A percentile compares a stretch with the other conserved stretches of the same genome.
These are phyloP conservation scores for Carettochelys insculpta DNA, from an alignment of 2,113 vertebrate genomes.

Conservation along the genomic window DNA sequence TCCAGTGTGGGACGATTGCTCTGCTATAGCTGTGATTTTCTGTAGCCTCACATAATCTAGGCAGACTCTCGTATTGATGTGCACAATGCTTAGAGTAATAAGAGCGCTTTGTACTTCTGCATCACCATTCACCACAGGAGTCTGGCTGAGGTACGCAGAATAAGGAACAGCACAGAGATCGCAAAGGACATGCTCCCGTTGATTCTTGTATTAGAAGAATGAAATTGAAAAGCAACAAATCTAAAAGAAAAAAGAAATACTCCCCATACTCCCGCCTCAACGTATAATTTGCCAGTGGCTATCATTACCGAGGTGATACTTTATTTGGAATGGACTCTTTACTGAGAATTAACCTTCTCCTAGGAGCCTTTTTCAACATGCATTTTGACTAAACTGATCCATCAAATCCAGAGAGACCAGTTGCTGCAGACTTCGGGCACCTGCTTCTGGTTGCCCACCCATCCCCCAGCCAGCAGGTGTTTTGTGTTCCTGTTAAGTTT, in stretches of 20 bases:
- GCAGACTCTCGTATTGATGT: not conserved
- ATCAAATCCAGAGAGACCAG: not conserved
- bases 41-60: not conserved
- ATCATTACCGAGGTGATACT: not conserved
- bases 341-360: not conserved
- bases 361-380: not conserved
- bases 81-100: not conserved
- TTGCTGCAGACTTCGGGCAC: not conserved
- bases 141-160: not conserved
- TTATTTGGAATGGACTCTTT: not conserved
- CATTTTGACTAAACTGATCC: not conserved
- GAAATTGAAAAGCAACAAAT: not conserved
- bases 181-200: not conserved
- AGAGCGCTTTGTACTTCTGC: not conserved
- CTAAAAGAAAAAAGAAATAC: not conserved
- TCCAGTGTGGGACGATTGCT: fast-evolving
- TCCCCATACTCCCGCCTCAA: not conserved
- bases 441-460: not conserved
- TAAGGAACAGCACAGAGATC: fast-evolving
- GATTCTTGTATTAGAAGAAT: not conserved
- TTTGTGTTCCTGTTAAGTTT: not conserved
- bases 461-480: not conserved
- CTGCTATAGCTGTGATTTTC: not conserved
- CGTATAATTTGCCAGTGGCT: not conserved
- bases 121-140: not conserved